These are phyloP conservation scores for Drosophila paulistorum DNA, from an alignment of 1,140 invertebrate genomes.

Conservation along the genomic window DNA sequence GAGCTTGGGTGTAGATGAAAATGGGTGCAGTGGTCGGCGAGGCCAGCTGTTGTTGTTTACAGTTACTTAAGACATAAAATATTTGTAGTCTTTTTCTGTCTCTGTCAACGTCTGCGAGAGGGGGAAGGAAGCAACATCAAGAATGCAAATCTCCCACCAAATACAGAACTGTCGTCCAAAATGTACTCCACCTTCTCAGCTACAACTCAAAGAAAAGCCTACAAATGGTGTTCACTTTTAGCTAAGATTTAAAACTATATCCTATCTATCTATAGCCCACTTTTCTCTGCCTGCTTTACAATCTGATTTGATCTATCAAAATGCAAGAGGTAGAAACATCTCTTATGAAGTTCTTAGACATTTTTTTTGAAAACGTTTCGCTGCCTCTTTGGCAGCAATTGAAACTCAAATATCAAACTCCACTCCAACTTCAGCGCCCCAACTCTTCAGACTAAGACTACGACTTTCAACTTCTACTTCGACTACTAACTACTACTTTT, in stretches of 20 bases:
- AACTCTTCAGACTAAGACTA: background rate
- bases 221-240: too few species aligned
- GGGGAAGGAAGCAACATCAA: background rate
- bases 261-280: too few species aligned
- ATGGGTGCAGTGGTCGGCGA: conserved; percentile 10
- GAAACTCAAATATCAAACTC: conserved; percentile 20
- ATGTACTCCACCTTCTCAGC: too few species aligned
- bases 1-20: conserved; percentile 1
- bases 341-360: background rate
- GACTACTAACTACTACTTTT: conserved; percentile 41
- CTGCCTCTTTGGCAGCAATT: conserved; percentile 1
- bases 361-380: background rate
- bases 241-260: too few species aligned
- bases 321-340: background rate
- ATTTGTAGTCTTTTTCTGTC: conserved; percentile 39
- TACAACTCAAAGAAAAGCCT: too few species aligned
- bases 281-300: too few species aligned
- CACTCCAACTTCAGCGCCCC: background rate
- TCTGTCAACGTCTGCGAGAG: background rate
- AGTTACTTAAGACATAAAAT: conserved; percentile 70
- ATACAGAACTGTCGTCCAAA: background rate
- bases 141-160: conserved; percentile 5
- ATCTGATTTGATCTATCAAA: background rate
- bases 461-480: background rate
- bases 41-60: conserved; percentile 54